A percentile compares a stretch with the other conserved stretches of the same genome.
phyloP scores from a whole-genome alignment of 2,113 vertebrate species.

The Nesogale talazaci region DNA sequence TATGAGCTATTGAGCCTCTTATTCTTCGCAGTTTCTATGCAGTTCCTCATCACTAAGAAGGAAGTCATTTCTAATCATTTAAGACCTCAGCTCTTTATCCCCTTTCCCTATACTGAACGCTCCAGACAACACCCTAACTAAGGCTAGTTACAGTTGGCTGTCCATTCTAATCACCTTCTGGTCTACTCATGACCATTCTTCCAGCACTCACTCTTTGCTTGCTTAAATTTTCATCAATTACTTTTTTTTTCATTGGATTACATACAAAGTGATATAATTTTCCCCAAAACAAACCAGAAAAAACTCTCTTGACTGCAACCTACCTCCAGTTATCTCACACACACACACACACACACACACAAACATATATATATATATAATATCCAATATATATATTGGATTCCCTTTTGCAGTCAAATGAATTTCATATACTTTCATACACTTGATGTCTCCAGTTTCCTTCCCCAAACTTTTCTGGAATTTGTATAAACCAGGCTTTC shows the following conservation, averaged over 20 bases:
- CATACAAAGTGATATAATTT: background rate
- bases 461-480: slow-evolving; percentile 18
- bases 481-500: background rate
- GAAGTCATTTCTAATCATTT: background rate
- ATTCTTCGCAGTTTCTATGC: background rate
- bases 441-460: background rate
- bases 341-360: too few species aligned
- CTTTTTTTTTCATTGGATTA: background rate
- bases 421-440: background rate
- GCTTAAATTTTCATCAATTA: background rate
- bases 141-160: background rate
- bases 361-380: too few species aligned
- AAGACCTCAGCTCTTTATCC: background rate
- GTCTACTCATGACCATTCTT: background rate
- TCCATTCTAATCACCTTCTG: background rate
- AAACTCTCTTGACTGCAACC: background rate
- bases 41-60: background rate
- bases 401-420: background rate
- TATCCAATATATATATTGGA: background rate
- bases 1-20: background rate
- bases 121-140: background rate
- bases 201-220: background rate
- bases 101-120: background rate
- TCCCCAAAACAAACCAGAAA: background rate
- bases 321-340: background rate